These are phyloP conservation scores for Odontamblyopus lacepedii DNA, from an alignment of 2,797 vertebrate species.

Conservation along the genomic window DNA sequence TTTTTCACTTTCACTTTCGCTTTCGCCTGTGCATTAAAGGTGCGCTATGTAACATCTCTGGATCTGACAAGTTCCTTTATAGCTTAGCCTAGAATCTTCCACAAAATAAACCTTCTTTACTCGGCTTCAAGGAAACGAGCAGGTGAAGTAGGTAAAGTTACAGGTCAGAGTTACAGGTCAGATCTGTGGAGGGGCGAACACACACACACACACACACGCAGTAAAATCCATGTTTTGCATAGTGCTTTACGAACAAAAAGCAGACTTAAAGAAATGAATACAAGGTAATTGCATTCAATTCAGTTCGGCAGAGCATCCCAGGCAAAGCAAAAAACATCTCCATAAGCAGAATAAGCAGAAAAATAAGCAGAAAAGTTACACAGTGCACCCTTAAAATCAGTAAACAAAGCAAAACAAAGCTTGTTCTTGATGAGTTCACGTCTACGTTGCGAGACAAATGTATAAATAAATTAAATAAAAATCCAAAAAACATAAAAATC, in stretches of 20 bases:
- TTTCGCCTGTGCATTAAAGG: too few species aligned
- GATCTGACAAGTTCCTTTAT: background rate
- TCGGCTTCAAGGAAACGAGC: background rate
- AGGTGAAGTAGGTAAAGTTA: too few species aligned
- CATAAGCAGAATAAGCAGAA: background rate
- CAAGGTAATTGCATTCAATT: background rate
- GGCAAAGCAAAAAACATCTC: background rate
- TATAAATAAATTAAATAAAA: background rate
- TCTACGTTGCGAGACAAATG: background rate
- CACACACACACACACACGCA: too few species aligned
- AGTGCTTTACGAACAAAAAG: background rate
- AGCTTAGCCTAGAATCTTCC: background rate
- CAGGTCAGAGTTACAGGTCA: background rate
- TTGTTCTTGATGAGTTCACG: background rate
- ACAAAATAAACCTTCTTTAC: background rate
- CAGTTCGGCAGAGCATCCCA: background rate
- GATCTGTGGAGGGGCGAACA: background rate
- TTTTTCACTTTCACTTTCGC: background rate
- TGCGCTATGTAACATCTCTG: background rate
- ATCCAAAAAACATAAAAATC: too few species aligned
- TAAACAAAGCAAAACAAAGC: too few species aligned
- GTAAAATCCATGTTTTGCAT: background rate
- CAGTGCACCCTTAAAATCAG: too few species aligned
- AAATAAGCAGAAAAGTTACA: background rate
- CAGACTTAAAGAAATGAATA: background rate